Evolutionary conservation across 2,113 vertebrate species (phyloP).

Genomic region (Stercorarius parasiticus): DNA sequence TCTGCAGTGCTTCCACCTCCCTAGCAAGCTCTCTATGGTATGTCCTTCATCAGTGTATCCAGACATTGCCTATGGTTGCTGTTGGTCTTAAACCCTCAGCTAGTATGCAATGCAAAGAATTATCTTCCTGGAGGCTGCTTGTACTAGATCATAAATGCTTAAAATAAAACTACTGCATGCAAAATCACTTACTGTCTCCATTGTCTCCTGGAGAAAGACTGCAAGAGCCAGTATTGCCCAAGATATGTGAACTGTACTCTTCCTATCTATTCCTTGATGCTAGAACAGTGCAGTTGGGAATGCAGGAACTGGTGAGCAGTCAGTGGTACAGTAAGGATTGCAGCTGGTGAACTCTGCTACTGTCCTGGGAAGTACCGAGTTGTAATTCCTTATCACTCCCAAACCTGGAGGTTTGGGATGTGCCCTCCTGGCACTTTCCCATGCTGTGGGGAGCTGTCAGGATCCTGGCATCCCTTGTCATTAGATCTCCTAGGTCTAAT

Average conservation of each 20-base stretch:
- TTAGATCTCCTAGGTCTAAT: background rate
- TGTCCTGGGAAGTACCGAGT: background rate
- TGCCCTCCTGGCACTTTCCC: background rate
- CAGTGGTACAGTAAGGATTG: fast-evolving
- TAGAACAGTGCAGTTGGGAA: background rate
- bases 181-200: fast-evolving
- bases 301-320: background rate
- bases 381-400: background rate
- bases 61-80: background rate
- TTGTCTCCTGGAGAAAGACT: fast-evolving
- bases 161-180: slow-evolving; percentile 10
- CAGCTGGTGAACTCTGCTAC: background rate
- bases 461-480: background rate
- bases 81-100: background rate
- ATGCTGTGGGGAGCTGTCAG: background rate
- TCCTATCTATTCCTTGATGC: fast-evolving
- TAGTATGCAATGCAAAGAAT: background rate
- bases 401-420: fast-evolving
- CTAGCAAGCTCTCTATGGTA: background rate
- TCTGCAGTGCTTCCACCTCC: background rate
- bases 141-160: background rate
- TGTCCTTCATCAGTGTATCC: background rate
- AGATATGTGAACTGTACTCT: background rate
- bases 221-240: background rate
- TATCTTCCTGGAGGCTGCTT: background rate